These are phyloP conservation scores for Sinodicranocentrus sp. DNA, from an alignment of 2,888 invertebrate genomes.

Conservation along the genomic window DNA sequence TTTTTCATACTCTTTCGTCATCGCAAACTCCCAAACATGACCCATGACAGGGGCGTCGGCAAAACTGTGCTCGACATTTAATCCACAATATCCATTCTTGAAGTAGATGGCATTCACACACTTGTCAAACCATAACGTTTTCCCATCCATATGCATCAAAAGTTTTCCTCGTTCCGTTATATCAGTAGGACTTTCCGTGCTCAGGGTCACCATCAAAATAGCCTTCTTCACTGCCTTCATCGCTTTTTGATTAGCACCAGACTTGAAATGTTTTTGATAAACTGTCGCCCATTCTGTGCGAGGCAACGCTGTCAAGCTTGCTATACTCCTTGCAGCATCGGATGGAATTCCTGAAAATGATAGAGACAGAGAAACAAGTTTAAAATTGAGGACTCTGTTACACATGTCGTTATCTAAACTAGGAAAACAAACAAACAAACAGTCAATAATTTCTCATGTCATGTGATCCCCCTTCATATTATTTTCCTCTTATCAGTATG, in stretches of 20 bases:
- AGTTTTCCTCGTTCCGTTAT: slow-evolving; percentile 77
- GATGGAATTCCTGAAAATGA: too few relatives aligned
- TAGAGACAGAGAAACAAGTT: too few relatives aligned
- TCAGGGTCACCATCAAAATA: slow-evolving; percentile 79
- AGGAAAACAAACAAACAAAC: too few relatives aligned
- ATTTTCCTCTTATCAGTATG: too few relatives aligned
- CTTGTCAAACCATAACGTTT: slow-evolving; percentile 80
- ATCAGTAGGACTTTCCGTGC: slow-evolving; percentile 75
- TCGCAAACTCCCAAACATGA: slow-evolving; percentile 79
- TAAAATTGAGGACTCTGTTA: too few relatives aligned
- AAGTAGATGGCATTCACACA: slow-evolving; percentile 79
- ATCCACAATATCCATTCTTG: slow-evolving; percentile 79
- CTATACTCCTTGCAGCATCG: slow-evolving; percentile 78
- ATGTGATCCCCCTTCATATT: too few relatives aligned
- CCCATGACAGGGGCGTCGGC: slow-evolving; percentile 80
- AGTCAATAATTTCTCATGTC: too few relatives aligned
- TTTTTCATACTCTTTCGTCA: slow-evolving; percentile 79
- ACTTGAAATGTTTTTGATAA: slow-evolving; percentile 78
- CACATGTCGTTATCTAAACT: too few relatives aligned
- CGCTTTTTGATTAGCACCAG: slow-evolving; percentile 79
- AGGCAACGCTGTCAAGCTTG: slow-evolving; percentile 79
- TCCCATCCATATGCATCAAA: slow-evolving; percentile 79
- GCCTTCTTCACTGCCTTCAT: slow-evolving; percentile 79
- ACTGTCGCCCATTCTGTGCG: slow-evolving; percentile 79
- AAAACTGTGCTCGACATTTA: slow-evolving; percentile 80